These are phyloP conservation scores for Bambusicola thoracicus DNA, from an alignment of 2,113 vertebrate species.

Conservation along the genomic window DNA sequence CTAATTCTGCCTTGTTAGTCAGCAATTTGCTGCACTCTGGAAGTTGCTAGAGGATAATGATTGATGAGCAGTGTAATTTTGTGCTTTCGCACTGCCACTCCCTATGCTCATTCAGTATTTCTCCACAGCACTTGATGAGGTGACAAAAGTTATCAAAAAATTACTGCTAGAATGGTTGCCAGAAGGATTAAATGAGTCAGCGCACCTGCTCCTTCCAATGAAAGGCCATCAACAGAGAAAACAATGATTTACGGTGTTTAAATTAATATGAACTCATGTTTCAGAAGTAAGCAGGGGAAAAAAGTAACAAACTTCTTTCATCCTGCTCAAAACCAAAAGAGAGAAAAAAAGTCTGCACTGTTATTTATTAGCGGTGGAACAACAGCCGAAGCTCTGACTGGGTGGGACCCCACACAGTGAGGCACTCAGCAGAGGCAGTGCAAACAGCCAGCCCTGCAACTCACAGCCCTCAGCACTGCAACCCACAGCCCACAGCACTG, in stretches of 20 bases:
- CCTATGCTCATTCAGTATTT: constrained; percentile 60
- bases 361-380: not conserved
- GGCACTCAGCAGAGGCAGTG: not conserved
- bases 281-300: constrained; percentile 15
- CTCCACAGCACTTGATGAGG: not conserved
- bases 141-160: constrained; percentile 65
- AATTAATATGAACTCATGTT: constrained; percentile 55
- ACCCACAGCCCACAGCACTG: not conserved
- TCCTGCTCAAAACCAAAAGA: not conserved
- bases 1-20: constrained; percentile 70
- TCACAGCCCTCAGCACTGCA: not conserved
- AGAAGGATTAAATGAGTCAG: constrained; percentile 26
- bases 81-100: constrained; percentile 60
- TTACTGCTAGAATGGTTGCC: constrained; percentile 64
- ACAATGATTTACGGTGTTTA: constrained; percentile 65
- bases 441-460: not conserved
- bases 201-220: constrained; percentile 68
- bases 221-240: constrained; percentile 70
- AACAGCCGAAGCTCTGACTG: not conserved
- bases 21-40: constrained; percentile 66
- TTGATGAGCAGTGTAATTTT: constrained; percentile 71
- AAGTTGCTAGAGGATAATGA: constrained; percentile 67
- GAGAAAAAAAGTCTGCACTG: not conserved
- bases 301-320: not conserved
- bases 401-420: not conserved